Evolutionary conservation across 2,888 invertebrate genomes (phyloP), one percentile per base, ranked within the genome.

Genomic region (Gymnosoma rotundatum): DNA sequence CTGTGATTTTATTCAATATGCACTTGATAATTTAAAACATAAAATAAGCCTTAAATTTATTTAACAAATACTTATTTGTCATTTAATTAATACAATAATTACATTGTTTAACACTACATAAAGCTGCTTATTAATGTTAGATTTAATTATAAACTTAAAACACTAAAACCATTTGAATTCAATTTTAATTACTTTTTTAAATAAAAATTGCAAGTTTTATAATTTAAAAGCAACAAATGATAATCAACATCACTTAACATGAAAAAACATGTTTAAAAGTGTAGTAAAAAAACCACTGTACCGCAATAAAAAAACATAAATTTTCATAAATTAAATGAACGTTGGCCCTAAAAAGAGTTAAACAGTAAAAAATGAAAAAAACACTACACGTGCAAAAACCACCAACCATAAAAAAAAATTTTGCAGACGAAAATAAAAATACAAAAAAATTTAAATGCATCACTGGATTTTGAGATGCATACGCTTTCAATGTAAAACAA

Each of bases 261-360:
- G 50, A 60, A 32, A 60, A 36, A 16, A 52, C 10, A 52, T 18
- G 50, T 9, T 10, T 18, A 7, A 2, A 52, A 52, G 42, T 45
- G 20, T 20, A 32, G 2, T 3, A 20, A 60, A 60, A 32, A 54
- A 9, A 52, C 52, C 42, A 36, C 25, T 14, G 20, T 7, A 73
- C 10, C n/a, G 36, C 4, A 38, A 52, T 54, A 32, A 56, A 67
- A n/a, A 74, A 74, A 52, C 56, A 75, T 70, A 82, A 82, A 82
- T 82, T 82, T 72, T 52, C 64, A 76, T 82, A 76, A 76, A 70
- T 82, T 72, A 70, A 63, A 69, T 18, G 58, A 45, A 52, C 50
- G 52, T 60, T 52, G n/a, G 1, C 61, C 38, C 21, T 14, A 16
- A 20, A 25, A 16, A 76, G 54, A 54, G 8, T 38, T n/a, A 8